Evolutionary conservation across 1,140 invertebrate species (phyloP).

Genomic region (Dendroctonus ponderosae): DNA sequence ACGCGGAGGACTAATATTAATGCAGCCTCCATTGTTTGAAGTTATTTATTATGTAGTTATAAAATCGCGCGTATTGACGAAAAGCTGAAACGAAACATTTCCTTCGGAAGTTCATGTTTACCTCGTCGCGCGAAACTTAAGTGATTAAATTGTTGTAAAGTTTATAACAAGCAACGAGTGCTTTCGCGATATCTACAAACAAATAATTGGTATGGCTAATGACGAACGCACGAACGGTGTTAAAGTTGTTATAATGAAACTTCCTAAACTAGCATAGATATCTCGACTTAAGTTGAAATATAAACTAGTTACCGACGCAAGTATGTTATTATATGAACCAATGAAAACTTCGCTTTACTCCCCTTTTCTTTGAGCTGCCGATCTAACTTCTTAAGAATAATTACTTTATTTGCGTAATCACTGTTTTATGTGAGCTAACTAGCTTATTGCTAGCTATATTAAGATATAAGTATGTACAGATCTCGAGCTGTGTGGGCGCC

Average conservation of each 20-base stretch:
- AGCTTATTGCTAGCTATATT: too few relatives aligned
- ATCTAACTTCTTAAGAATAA: neutral
- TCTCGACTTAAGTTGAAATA: conserved; percentile 9
- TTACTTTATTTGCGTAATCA: too few relatives aligned
- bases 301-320: conserved; percentile 9
- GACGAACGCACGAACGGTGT: conserved; percentile 20
- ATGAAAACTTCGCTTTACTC: conserved; percentile 3
- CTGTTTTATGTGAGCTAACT: too few relatives aligned
- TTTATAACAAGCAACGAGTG: conserved; percentile 11
- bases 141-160: conserved; percentile 24
- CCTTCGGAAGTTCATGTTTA: too few relatives aligned
- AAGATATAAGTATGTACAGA: too few relatives aligned
- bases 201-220: conserved; percentile 24
- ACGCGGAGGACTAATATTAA: too few relatives aligned
- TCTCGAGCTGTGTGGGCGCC: too few relatives aligned
- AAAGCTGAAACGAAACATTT: too few relatives aligned
- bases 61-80: too few relatives aligned
- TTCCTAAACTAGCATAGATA: conserved; percentile 14
- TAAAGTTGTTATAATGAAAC: conserved; percentile 15
- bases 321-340: neutral
- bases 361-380: neutral
- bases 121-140: conserved; percentile 9
- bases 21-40: too few relatives aligned
- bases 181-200: conserved; percentile 13
- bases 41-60: too few relatives aligned